These are phyloP conservation scores for Parauchenoglanis ngamensis DNA, from an alignment of 2,797 vertebrate species.

Conservation along the genomic window DNA sequence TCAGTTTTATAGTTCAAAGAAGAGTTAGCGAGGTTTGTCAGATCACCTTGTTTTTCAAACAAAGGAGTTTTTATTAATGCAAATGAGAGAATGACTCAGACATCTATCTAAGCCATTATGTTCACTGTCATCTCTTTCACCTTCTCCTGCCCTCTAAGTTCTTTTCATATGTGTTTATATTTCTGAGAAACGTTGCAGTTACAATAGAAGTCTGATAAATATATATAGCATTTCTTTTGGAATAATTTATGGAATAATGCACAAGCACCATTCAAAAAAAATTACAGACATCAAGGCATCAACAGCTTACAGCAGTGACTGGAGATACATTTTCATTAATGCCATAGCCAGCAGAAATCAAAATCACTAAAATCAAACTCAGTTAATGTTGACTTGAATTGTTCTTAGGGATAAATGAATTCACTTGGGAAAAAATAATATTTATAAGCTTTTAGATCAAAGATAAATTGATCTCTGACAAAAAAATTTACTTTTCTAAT, in stretches of 20 bases:
- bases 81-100: constrained; percentile 35
- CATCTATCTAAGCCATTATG: not conserved
- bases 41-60: constrained; percentile 22
- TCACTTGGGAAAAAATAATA: not conserved
- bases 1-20: constrained; percentile 23
- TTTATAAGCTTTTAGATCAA: not conserved
- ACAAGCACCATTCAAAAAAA: not conserved
- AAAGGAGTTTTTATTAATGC: constrained; percentile 36
- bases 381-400: not conserved
- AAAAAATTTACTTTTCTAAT: not conserved
- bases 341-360: not conserved
- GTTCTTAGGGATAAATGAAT: not conserved
- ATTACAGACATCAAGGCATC: not conserved
- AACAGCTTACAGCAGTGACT: not conserved
- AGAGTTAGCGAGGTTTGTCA: constrained; percentile 35
- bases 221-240: too few species aligned
- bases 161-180: not conserved
- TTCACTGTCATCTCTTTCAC: not conserved
- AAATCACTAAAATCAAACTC: not conserved
- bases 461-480: not conserved
- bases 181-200: not conserved
- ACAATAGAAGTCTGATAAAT: not conserved
- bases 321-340: not conserved
- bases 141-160: not conserved
- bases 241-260: not conserved